phyloP scores from a whole-genome alignment of 64 coral and sea anemone species.

The Pocillopora damicornis region DNA sequence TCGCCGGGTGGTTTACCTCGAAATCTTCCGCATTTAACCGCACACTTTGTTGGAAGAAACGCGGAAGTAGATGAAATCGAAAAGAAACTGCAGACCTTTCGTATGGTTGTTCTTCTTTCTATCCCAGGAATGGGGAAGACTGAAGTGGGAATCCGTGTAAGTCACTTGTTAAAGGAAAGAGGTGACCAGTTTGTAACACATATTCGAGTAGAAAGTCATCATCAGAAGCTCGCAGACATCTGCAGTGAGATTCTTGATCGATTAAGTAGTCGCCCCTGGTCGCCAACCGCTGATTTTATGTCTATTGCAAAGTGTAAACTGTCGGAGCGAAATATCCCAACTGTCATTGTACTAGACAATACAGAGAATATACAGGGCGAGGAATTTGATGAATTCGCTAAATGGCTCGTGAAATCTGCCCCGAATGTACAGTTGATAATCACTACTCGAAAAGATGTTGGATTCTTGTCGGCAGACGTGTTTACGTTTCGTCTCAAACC shows the following conservation, averaged over 20 bases:
- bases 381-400: neutral
- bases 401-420: neutral
- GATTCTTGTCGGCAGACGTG: neutral
- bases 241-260: neutral
- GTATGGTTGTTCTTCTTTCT: neutral
- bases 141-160: too few relatives aligned
- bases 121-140: neutral
- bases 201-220: neutral
- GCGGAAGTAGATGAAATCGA: neutral
- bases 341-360: too few relatives aligned
- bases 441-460: slow-evolving; percentile 9
- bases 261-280: too few relatives aligned
- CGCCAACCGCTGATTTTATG: too few relatives aligned
- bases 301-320: too few relatives aligned
- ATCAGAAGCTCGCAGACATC: neutral
- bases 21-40: too few relatives aligned
- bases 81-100: neutral
- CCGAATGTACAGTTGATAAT: neutral
- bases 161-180: too few relatives aligned
- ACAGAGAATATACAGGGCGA: too few relatives aligned
- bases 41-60: neutral
- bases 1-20: neutral
- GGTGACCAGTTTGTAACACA: neutral
- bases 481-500: neutral
- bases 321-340: too few relatives aligned